Evolutionary conservation across 2,797 vertebrate genomes (phyloP), one percentile per base, ranked within the genome.

Genomic region (Austrolebias charrua): DNA sequence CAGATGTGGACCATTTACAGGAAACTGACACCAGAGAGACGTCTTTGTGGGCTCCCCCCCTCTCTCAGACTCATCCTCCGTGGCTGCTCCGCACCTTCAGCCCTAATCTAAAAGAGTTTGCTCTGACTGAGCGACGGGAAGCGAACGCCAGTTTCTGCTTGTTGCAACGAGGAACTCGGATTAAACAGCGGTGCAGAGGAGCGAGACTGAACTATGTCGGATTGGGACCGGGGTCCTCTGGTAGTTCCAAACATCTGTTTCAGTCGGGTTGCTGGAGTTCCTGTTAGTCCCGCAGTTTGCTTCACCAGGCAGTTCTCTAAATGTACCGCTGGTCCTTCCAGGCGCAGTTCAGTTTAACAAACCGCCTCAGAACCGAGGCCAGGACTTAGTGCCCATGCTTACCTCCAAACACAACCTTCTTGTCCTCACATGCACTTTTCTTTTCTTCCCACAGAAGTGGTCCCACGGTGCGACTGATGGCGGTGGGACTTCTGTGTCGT

Each of bases 221-320:
- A 83, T 92, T 91, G 86, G 87, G 90, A 87, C 83, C 88, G 74
- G 79, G 85, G 75, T 74, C 54, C 80, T 69, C 46, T 6, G 83
- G 84, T 83, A 83, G 90, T 88, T 79, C 78, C 80, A 73, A 93
- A 92, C 94, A 95, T 94, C 90, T 94, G 93, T 84, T 31, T 61
- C 63, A 91, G 92, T 91, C 63, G 5, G 82, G 85, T 79, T 56
- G 84, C 91, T 81, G 82, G 19, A 13, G 53, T 58, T 88, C 89
- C 91, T 68, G 77, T 84, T 80, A 85, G 85, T 67, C 71, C 76
- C 87, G 84, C 85, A 90, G 91, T 90, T 91, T 90, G 87, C 90
- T 24, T 24, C 24, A 24, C 24, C 24, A 24, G 24, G 24, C 24
- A 3, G 24, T 88, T 92, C 85, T 81, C 74, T 85, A 85, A 68